Evolutionary conservation across 2,888 invertebrate genomes (phyloP).

Genomic region (Drosophila eohydei): DNA sequence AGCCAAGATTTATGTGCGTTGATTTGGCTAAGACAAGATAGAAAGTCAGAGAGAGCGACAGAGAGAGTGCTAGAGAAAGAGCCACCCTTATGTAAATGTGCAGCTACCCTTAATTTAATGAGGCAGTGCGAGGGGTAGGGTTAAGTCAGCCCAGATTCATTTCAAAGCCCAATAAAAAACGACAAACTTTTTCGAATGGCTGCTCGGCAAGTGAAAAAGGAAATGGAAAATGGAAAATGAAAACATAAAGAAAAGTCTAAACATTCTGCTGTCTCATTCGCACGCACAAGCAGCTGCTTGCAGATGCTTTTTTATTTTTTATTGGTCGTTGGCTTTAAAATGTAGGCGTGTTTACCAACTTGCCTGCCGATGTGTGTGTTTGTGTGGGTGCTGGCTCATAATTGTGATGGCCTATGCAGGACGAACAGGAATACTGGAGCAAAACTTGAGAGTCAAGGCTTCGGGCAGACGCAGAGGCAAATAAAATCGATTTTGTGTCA

Average conservation of each 20-base stretch:
- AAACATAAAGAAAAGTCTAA: constrained; percentile 36
- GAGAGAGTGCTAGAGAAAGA: not conserved
- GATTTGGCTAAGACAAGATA: constrained; percentile 38
- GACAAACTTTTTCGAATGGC: constrained; percentile 55
- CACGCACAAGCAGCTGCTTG: constrained; percentile 4
- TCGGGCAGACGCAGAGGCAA: constrained; percentile 40
- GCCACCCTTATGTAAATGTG: constrained; percentile 51
- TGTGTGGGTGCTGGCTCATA: constrained; percentile 32
- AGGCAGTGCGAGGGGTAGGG: constrained; percentile 29
- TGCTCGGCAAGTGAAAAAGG: not conserved
- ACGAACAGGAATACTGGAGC: constrained; percentile 10
- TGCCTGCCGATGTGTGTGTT: constrained; percentile 6
- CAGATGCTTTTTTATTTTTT: constrained; percentile 71
- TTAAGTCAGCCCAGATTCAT: constrained; percentile 5
- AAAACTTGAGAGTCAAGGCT: not conserved
- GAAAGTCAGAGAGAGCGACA: not conserved
- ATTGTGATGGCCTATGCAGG: constrained; percentile 56
- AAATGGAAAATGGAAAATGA: not conserved
- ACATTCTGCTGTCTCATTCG: constrained; percentile 28
- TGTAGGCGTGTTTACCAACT: constrained; percentile 77
- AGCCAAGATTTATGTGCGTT: constrained; percentile 66
- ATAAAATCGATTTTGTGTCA: constrained; percentile 80
- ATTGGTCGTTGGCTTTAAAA: constrained; percentile 82
- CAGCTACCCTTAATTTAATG: constrained; percentile 65
- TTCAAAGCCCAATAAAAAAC: constrained; percentile 21